phyloP scores from a whole-genome alignment of 2,888 invertebrate species.

The Cryptocephalus primarius region DNA sequence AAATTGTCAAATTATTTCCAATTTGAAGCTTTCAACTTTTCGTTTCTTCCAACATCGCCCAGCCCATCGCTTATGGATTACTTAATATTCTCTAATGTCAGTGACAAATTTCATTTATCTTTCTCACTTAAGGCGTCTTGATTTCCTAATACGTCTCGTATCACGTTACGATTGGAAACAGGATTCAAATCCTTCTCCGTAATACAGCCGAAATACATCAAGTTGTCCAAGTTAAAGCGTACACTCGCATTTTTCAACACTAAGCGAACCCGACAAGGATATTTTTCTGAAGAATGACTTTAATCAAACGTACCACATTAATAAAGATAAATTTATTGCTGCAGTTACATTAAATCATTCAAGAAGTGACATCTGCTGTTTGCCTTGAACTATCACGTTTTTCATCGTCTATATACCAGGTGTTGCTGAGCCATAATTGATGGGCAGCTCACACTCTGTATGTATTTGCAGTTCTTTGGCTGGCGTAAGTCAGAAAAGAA shows the following conservation, averaged over 20 bases:
- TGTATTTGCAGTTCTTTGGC: neutral
- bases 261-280: constrained; percentile 10
- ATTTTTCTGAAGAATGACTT: constrained; percentile 19
- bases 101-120: too few relatives aligned
- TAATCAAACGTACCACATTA: constrained; percentile 25
- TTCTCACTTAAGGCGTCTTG: too few relatives aligned
- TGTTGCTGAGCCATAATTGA: constrained; percentile 26
- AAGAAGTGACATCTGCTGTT: constrained; percentile 31
- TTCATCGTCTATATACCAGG: constrained; percentile 28
- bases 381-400: constrained; percentile 34
- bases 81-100: too few relatives aligned
- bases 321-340: constrained; percentile 30
- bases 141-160: too few relatives aligned
- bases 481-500: too few relatives aligned
- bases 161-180: too few relatives aligned
- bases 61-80: too few relatives aligned
- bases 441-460: constrained; percentile 10
- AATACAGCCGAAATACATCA: too few relatives aligned
- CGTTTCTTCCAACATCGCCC: too few relatives aligned
- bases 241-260: constrained; percentile 1
- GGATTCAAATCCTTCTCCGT: too few relatives aligned
- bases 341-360: constrained; percentile 29
- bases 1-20: too few relatives aligned
- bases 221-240: neutral
- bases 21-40: too few relatives aligned